phyloP scores from a whole-genome alignment of 2,113 vertebrate species.

The Alosa alosa region DNA sequence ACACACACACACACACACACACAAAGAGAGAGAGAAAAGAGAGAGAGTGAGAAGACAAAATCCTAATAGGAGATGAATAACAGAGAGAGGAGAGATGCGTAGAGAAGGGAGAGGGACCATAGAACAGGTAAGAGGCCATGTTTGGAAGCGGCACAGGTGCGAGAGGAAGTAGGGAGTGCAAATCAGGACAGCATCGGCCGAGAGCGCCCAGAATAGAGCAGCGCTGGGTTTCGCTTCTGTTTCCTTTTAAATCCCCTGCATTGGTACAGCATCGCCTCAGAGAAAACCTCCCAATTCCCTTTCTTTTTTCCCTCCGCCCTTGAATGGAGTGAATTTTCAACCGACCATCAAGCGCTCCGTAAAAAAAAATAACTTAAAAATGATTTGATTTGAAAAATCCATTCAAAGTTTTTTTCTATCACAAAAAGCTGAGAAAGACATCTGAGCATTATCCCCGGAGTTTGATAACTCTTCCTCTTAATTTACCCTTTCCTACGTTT shows the following conservation, averaged over 20 bases:
- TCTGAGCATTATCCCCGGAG: neutral
- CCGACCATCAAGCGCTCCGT: neutral
- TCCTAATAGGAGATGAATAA: too few relatives aligned
- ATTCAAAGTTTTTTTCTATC: neutral
- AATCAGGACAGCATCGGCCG: neutral
- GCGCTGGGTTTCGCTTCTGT: neutral
- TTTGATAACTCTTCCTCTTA: neutral
- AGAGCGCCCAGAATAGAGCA: neutral
- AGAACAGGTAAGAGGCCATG: neutral
- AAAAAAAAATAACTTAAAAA: neutral
- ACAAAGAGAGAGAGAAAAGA: too few relatives aligned
- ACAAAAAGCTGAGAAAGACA: neutral
- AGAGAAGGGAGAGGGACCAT: too few relatives aligned
- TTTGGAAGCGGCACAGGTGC: conserved; percentile 38
- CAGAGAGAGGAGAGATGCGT: too few relatives aligned
- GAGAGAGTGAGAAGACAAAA: too few relatives aligned
- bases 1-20: neutral
- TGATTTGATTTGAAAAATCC: neutral
- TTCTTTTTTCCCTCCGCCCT: neutral
- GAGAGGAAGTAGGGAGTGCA: conserved; percentile 37
- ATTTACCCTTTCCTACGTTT: neutral
- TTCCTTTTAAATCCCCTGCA: neutral
- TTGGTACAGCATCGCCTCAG: neutral
- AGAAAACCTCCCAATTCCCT: neutral
- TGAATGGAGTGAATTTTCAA: neutral